Base-by-base conservation (phyloP, 2,797 vertebrate genomes). In the Xenops minutus region DNA sequence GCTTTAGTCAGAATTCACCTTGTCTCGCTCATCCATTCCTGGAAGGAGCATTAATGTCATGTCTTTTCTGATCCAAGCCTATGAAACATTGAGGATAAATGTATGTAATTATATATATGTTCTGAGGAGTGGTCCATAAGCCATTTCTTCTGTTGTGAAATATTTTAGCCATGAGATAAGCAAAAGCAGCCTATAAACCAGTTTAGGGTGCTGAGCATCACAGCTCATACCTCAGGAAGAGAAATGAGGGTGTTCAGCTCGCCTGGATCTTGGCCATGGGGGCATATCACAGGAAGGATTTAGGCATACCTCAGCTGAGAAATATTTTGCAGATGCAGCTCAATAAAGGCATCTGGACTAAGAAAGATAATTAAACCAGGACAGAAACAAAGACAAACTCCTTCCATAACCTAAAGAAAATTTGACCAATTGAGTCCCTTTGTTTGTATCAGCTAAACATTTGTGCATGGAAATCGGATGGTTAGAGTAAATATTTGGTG, bases 401-500 rank as follows among this genome's bases (percentile, higher is more conserved):
- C 30, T 74, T 80, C 83, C 29, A 61, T 85, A 88, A 74, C 62
- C 69, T 63, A 85, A 88, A 69, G 91, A 91, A 72, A 67, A 73
- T 91, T 63, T 88, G 68, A 93, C 77, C 92, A 75, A 73, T 26
- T 39, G 82, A 92, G 55, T 61, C 59, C 69, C 68, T 93, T 92
- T 94, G 96, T 95, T 95, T 96, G 88, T 34, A 89, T 92, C 88
- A 87, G 61, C 63, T 95, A 94, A 96, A 96, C 92, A 93, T 75
- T 92, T 0, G 0, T 56, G 74, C 20, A 6, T 3, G 7, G 77
- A 91, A 96, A 94, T 71, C 54, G 3, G 16, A 87, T 24, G 43
- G 80, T 90, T 96, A 96, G 89, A 87, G 93, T 96, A 97, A 96
- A 97, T 96, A 97, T 96, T 96, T 96, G 75, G 92, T 96, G 83